Evolutionary conservation across 2,113 vertebrate species (phyloP), one percentile per base, ranked within the genome.

Genomic region (Saguinus imperator): DNA sequence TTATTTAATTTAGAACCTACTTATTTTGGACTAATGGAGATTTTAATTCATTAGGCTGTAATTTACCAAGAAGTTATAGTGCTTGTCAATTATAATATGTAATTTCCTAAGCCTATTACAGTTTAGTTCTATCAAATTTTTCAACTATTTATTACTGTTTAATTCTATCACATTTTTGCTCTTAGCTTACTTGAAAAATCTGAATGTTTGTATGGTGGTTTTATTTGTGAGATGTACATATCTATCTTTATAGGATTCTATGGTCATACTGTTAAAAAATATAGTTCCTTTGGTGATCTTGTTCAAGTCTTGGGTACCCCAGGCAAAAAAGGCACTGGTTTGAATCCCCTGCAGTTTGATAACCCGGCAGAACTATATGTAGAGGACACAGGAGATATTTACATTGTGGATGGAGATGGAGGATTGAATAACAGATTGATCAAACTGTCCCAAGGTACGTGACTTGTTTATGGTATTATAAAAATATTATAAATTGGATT

Each of bases 361-460:
- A 99, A 99, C 75, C 99, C 99, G 0, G 99, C 99, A 27, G 99
- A 99, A 77, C 92, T 99, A 70, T 99, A 99, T 52, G 98, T 99
- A 21, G 99, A 99, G 2, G 96, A 98, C 12, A 99, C 98, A 0
- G 99, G 99, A 93, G 99, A 99, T 64, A 97, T 99, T 5, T 99
- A 99, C 88, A 98, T 99, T 5, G 99, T 99, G 89, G 99, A 99
- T 76, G 99, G 99, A n/a, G 99, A 99, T 0, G 99, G 99, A 57
- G 99, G 99, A n/a, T 91, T 99, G 97, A 99, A 99, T 98, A 99
- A 99, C 98, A 99, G 99, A 80, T 97, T 99, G 94, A 98, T 99
- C 76, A 99, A 99, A 98, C 97, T 99, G 20, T 99, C 99, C n/a
- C 90, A 98, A 85, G 98, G 98, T 99, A 98, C 13, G 52, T 70